phyloP scores from a whole-genome alignment of 2,113 vertebrate genomes.

The Motacilla tschutschensis region DNA sequence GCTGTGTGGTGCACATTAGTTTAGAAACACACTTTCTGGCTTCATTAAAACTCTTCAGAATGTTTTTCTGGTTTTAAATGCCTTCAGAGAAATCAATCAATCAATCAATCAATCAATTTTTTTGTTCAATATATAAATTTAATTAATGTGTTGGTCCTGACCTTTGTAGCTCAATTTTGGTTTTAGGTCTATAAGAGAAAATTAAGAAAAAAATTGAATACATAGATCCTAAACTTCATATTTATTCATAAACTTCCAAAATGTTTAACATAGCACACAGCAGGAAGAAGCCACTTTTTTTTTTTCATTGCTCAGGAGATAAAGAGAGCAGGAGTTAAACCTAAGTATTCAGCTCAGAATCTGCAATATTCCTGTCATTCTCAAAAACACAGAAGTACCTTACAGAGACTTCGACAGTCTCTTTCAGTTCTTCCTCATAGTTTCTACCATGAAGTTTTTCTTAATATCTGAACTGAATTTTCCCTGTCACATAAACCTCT shows the following conservation, averaged over 20 bases:
- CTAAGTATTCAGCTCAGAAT: background rate
- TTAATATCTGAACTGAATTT: background rate
- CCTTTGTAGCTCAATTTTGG: background rate
- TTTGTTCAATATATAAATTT: background rate
- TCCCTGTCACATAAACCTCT: background rate
- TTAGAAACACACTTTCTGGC: background rate
- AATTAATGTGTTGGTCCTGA: background rate
- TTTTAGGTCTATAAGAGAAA: background rate
- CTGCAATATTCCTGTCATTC: background rate
- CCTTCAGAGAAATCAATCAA: background rate
- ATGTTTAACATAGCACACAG: background rate
- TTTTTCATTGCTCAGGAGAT: background rate
- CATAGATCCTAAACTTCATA: background rate
- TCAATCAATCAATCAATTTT: background rate
- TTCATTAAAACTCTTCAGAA: background rate
- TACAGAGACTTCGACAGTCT: background rate
- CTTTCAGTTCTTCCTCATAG: background rate
- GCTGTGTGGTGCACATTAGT: background rate
- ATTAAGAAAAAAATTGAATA: background rate
- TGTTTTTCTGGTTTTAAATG: background rate
- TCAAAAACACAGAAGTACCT: background rate
- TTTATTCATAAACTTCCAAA: background rate
- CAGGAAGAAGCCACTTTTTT: background rate
- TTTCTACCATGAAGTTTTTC: background rate
- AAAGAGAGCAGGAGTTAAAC: background rate